A percentile compares a stretch with the other conserved stretches of the same genome.
Conservation (phyloP, 2,888 invertebrate genomes). For the Caenorhabditis sulstoni region DNA sequence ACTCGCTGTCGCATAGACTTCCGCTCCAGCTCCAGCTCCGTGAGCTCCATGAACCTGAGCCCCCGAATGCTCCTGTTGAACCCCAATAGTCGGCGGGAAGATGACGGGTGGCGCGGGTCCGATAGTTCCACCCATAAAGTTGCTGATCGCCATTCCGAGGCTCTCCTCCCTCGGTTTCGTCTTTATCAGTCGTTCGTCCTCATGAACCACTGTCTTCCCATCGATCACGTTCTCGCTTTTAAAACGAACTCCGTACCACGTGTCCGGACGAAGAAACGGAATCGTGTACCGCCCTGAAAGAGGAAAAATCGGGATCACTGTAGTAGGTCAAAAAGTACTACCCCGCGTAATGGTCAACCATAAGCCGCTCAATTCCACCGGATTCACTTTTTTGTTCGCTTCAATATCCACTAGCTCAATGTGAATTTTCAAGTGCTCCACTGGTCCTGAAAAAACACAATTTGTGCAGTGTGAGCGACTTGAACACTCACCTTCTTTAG, state of each 20-base stretch:
- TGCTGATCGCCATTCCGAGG: constrained; percentile 13
- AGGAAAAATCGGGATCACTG: not conserved
- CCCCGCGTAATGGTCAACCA: constrained; percentile 77
- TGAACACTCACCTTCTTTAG: constrained; percentile 71
- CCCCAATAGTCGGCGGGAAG: constrained; percentile 23
- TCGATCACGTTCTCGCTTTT: constrained; percentile 63
- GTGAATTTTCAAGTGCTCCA: constrained; percentile 65
- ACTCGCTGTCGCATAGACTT: not conserved
- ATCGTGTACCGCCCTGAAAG: constrained; percentile 77
- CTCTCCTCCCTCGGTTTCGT: constrained; percentile 47
- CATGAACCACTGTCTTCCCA: constrained; percentile 50
- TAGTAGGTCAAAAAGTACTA: constrained; percentile 23
- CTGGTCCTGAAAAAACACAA: constrained; percentile 62
- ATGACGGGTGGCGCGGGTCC: not conserved
- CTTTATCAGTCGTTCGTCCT: constrained; percentile 58
- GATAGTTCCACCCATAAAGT: not conserved
- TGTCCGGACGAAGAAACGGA: constrained; percentile 76
- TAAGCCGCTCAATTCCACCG: constrained; percentile 74
- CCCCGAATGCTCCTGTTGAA: constrained; percentile 1
- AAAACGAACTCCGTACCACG: constrained; percentile 76
- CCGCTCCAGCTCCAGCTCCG: too few species aligned
- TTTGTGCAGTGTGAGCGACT: too few species aligned
- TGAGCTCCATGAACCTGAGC: not conserved
- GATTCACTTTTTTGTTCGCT: constrained; percentile 70
- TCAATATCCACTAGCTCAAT: constrained; percentile 77